Percentiles rank a stretch among this genome's conserved stretches.
These are phyloP conservation scores for Cotesia glomerata DNA, from an alignment of 1,140 invertebrate genomes.

Conservation along the genomic window DNA sequence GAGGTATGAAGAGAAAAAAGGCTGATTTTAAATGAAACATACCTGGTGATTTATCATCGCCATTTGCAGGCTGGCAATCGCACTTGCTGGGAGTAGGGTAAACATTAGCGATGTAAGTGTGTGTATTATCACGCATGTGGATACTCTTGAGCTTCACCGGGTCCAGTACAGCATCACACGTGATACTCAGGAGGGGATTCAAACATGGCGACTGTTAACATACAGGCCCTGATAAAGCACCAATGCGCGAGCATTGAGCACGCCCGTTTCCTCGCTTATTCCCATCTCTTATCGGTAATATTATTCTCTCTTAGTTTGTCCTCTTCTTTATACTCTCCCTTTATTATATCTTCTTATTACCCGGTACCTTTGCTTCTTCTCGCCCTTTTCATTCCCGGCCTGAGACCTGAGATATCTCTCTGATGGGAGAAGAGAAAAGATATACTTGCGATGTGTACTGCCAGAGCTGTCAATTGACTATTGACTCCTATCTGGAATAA, in stretches of 20 bases:
- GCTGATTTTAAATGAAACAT: too few relatives aligned
- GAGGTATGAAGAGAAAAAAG: too few relatives aligned
- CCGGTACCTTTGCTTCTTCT: neutral
- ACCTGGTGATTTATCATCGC: too few relatives aligned
- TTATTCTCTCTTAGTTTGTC: constrained; percentile 6
- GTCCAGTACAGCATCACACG: constrained; percentile 23
- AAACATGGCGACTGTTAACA: constrained; percentile 61
- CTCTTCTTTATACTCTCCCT: neutral
- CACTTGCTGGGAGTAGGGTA: too few relatives aligned
- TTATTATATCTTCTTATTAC: constrained; percentile 4
- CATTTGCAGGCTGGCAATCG: too few relatives aligned
- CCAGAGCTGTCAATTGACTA: too few relatives aligned
- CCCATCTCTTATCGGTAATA: constrained; percentile 40
- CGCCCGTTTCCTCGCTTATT: constrained; percentile 41
- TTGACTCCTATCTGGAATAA: too few relatives aligned
- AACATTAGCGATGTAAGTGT: neutral
- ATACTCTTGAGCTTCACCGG: neutral
- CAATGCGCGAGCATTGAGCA: constrained; percentile 59
- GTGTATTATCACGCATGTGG: constrained; percentile 16
- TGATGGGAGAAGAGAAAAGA: too few relatives aligned
- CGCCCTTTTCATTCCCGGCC: neutral
- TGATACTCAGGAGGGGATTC: constrained; percentile 44
- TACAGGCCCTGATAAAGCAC: constrained; percentile 47
- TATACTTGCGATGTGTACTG: too few relatives aligned
- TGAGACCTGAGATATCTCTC: too few relatives aligned